A percentile compares a stretch with the other conserved stretches of the same genome.
Conservation (phyloP, 2,888 invertebrate species). For the Andrena praecox region DNA sequence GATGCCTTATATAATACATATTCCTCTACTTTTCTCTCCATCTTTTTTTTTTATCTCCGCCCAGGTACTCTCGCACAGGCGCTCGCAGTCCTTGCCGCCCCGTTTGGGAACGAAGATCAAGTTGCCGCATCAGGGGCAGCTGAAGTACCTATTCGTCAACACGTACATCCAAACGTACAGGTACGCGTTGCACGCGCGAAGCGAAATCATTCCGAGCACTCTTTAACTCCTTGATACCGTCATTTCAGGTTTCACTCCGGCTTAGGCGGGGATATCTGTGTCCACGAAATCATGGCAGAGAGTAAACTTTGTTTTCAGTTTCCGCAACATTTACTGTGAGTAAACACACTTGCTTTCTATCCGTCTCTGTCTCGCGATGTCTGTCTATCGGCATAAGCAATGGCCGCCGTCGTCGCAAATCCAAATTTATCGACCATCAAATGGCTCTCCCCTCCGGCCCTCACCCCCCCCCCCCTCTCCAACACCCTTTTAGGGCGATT, state of each 20-base stretch:
- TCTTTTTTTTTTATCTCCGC: background rate
- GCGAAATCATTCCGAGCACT: background rate
- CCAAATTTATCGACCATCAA: background rate
- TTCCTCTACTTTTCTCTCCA: background rate
- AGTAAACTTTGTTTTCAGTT: constrained; percentile 93
- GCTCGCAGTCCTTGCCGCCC: constrained; percentile 94
- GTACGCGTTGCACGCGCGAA: constrained; percentile 74
- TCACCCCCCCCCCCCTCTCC: too few species aligned
- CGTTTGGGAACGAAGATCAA: constrained; percentile 92
- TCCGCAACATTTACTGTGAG: constrained; percentile 95
- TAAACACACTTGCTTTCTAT: constrained; percentile 68
- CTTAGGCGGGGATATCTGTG: constrained; percentile 95
- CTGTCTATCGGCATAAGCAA: too few species aligned
- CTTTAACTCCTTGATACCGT: background rate
- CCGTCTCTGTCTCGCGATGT: too few species aligned
- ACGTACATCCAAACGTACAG: constrained; percentile 87
- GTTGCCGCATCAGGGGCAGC: constrained; percentile 91
- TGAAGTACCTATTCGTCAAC: constrained; percentile 91
- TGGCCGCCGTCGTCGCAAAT: background rate
- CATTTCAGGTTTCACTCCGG: constrained; percentile 95
- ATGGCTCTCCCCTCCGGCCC: too few species aligned
- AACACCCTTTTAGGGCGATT: constrained; percentile 88
- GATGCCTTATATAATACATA: background rate
- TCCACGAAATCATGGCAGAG: constrained; percentile 97
- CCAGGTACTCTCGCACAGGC: constrained; percentile 88